These are phyloP conservation scores for Patella ulyssiponensis DNA, from an alignment of 2,888 invertebrate genomes.

Conservation along the genomic window DNA sequence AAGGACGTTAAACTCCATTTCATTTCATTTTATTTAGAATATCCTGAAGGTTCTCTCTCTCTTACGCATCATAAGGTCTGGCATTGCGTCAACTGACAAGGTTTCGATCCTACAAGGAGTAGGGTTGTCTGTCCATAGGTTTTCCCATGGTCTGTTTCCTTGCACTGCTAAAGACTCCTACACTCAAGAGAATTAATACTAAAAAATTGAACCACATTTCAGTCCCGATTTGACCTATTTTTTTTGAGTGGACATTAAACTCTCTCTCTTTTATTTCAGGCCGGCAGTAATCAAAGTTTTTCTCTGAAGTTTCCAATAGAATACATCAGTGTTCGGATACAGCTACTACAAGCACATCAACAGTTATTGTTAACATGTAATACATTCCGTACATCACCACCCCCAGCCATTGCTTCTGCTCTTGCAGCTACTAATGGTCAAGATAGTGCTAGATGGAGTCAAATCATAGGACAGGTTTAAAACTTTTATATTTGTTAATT, in stretches of 20 bases:
- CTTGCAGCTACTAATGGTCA: conserved; percentile 81
- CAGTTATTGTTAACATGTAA: conserved; percentile 81
- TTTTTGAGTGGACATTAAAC: too few species aligned
- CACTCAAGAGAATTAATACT: too few species aligned
- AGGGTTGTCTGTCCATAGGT: too few species aligned
- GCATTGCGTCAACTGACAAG: too few species aligned
- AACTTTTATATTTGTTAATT: too few species aligned
- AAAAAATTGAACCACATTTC: too few species aligned
- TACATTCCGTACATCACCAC: conserved; percentile 89
- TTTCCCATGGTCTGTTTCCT: conserved; percentile 22
- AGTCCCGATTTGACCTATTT: too few species aligned
- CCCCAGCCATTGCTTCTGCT: conserved; percentile 90
- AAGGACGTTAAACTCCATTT: too few species aligned
- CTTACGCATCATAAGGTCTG: too few species aligned
- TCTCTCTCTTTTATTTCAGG: conserved; percentile 73
- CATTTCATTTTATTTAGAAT: too few species aligned
- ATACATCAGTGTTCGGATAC: conserved; percentile 83
- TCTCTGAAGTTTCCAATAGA: conserved; percentile 83
- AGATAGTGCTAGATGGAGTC: conserved; percentile 84
- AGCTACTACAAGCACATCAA: conserved; percentile 80
- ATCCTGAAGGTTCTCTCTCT: too few species aligned
- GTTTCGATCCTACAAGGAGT: conserved; percentile 17
- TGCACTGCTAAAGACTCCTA: too few species aligned
- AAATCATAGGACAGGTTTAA: conserved; percentile 81
- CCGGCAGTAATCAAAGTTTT: conserved; percentile 79